These are phyloP conservation scores for Steinernema carpocapsae DNA, from an alignment of 2,888 invertebrate genomes.

Conservation along the genomic window DNA sequence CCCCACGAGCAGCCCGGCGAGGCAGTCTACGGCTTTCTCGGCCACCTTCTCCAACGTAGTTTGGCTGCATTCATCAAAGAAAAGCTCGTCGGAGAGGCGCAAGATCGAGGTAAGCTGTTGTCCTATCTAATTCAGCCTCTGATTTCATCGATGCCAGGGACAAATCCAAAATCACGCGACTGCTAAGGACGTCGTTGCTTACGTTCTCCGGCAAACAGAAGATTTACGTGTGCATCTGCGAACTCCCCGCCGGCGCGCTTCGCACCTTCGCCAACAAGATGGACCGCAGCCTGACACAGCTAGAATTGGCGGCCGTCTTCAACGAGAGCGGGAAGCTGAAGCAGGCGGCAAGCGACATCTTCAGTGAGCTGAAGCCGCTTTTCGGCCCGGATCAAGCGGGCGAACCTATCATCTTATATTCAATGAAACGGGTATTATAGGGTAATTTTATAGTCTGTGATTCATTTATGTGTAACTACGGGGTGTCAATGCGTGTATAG, in stretches of 20 bases:
- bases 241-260: not conserved
- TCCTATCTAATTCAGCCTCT: not conserved
- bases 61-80: not conserved
- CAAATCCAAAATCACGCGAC: not conserved
- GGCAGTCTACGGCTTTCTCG: not conserved
- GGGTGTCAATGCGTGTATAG: not conserved
- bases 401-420: not conserved
- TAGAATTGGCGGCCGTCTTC: not conserved
- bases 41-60: not conserved
- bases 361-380: not conserved
- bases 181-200: not conserved
- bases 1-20: not conserved
- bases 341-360: not conserved
- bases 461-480: not conserved
- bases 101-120: not conserved
- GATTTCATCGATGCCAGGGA: not conserved
- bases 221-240: slow-evolving; percentile 2
- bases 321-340: slow-evolving; percentile 17
- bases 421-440: not conserved
- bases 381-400: not conserved
- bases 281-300: not conserved
- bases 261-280: not conserved
- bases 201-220: not conserved
- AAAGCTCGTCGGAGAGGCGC: not conserved
- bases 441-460: not conserved